Evolutionary conservation across 2,113 vertebrate species (phyloP), one percentile per base, ranked within the genome.

Genomic region (Malurus cyaneus): DNA sequence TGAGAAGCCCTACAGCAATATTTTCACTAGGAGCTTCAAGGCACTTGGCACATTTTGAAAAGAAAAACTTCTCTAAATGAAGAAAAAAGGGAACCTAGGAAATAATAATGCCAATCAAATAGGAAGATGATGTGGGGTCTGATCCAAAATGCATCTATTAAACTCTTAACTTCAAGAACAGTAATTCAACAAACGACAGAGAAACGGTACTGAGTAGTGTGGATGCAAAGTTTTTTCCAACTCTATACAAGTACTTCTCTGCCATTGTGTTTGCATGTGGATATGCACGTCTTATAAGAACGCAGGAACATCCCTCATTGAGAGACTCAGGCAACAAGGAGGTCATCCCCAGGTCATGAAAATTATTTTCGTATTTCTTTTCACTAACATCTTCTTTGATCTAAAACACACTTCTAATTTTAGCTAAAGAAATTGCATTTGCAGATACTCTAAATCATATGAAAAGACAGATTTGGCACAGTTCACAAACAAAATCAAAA

Each of bases 401-500:
- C 61, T 88, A 89, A 92, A 61, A 25, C 24, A 79, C 41, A 6
- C 15, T 69, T 66, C 64, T 67, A 81, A 86, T 67, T 77, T 92
- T 47, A 92, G 50, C 59, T 65, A 39, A 94, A 94, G 29, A 64
- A 94, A 88, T 50, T 64, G 34, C 39, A 60, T 91, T 84, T 95
- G 76, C 56, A 94, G 86, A 71, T 69, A 93, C 66, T 77, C 41
- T 59, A 89, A 96, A 95, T 83, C 12, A 28, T 36, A 67, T 29
- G 34, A 78, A 80, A 92, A 89, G 92, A 80, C 28, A 88, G 56
- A 81, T 87, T n/a, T 92, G 85, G 94, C 82, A 96, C 80, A 69
- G 60, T 60, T 89, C 92, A 56, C 56, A 73, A 90, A 85, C 56
- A 89, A 96, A 94, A 95, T 94, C 76, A 79, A 91, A 96, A 65